Evolutionary conservation across 2,113 vertebrate genomes (phyloP).

Genomic region (Odontesthes bonariensis): DNA sequence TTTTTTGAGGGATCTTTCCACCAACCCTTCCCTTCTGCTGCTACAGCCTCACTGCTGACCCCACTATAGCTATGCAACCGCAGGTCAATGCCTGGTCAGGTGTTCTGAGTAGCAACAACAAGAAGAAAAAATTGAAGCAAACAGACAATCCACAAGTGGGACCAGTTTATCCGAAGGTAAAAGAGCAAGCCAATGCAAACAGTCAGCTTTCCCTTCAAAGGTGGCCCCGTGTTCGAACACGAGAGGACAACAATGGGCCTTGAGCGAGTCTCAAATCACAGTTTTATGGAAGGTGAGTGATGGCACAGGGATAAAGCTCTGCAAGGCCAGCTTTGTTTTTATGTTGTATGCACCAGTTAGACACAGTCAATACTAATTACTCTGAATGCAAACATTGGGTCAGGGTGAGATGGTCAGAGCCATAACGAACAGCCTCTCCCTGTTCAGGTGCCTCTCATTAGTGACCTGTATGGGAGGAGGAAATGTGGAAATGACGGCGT

Average conservation of each 20-base stretch:
- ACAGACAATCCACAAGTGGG: conserved; percentile 65
- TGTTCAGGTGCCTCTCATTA: conserved; percentile 67
- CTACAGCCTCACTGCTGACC: conserved; percentile 53
- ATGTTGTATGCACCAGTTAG: conserved; percentile 62
- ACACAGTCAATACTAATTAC: conserved; percentile 70
- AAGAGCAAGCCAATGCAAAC: conserved; percentile 70
- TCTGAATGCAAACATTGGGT: conserved; percentile 68
- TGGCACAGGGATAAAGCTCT: conserved; percentile 58
- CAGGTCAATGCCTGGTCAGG: conserved; percentile 82
- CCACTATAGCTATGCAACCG: conserved; percentile 45
- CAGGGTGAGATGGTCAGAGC: conserved; percentile 61
- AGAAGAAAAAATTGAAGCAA: conserved; percentile 64
- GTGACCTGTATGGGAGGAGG: conserved; percentile 47
- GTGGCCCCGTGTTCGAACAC: conserved; percentile 68
- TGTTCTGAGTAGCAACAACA: conserved; percentile 64
- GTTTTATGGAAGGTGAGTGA: conserved; percentile 75
- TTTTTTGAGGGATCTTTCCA: conserved; percentile 34
- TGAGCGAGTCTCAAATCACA: conserved; percentile 64
- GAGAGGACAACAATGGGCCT: conserved; percentile 70
- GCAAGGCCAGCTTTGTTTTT: conserved; percentile 62
- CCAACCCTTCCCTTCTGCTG: conserved; percentile 43
- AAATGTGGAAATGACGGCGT: conserved; percentile 57
- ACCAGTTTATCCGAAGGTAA: conserved; percentile 70
- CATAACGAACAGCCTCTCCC: conserved; percentile 33
- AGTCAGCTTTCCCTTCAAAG: conserved; percentile 73